A percentile compares a stretch with the other conserved stretches of the same genome.
phyloP scores from a whole-genome alignment of 2,888 invertebrate genomes.

The Cosmopolites sordidus region DNA sequence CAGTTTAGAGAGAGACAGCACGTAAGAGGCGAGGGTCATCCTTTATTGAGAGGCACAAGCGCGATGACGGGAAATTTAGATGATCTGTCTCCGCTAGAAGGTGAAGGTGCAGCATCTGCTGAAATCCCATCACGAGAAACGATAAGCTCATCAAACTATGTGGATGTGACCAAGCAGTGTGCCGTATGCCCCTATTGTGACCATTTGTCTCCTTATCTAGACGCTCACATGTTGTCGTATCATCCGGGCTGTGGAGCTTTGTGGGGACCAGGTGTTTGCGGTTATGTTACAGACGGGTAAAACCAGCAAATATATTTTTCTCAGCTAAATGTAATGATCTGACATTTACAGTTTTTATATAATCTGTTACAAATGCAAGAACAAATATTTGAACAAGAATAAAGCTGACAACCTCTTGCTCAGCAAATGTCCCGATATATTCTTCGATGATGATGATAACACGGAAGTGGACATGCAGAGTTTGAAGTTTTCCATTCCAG shows the following conservation, averaged over 20 bases:
- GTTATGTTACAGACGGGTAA: slow-evolving; percentile 41
- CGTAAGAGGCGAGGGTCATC: slow-evolving; percentile 49
- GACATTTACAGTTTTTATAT: slow-evolving; percentile 44
- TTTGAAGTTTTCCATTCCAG: slow-evolving; percentile 36
- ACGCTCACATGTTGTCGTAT: slow-evolving; percentile 49
- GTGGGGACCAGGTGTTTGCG: slow-evolving; percentile 52
- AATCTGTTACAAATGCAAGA: slow-evolving; percentile 53
- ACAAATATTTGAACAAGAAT: slow-evolving; percentile 43
- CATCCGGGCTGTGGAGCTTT: slow-evolving; percentile 53
- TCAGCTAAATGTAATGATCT: not conserved
- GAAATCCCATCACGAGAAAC: not conserved
- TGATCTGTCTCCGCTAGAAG: slow-evolving; percentile 2
- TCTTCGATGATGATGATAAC: slow-evolving; percentile 43
- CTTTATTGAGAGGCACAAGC: slow-evolving; percentile 36
- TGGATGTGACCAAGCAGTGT: slow-evolving; percentile 33
- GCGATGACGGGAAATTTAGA: slow-evolving; percentile 4
- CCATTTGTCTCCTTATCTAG: slow-evolving; percentile 46
- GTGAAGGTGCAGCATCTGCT: not conserved
- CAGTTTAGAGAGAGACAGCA: slow-evolving; percentile 46
- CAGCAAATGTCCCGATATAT: slow-evolving; percentile 45
- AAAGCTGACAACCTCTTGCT: slow-evolving; percentile 31
- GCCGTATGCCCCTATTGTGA: slow-evolving; percentile 46
- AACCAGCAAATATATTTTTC: not conserved
- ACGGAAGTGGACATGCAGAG: slow-evolving; percentile 42
- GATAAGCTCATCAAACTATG: slow-evolving; percentile 7